Percentiles rank a stretch among this genome's conserved stretches.
Conservation (phyloP, 2,888 invertebrate species). For the Leptinotarsa haldemani region DNA sequence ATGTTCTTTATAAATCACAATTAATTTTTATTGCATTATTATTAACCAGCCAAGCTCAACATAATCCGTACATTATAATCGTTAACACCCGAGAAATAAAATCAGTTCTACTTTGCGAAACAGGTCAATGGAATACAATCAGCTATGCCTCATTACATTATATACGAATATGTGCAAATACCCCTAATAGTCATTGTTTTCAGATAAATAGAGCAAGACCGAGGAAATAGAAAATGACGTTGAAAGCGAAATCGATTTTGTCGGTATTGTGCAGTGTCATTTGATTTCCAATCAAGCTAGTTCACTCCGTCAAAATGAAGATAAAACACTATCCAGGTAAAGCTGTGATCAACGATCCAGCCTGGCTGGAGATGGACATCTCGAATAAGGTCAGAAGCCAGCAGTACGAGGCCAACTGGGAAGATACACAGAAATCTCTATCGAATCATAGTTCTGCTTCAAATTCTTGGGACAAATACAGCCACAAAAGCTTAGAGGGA, state of each 20-base stretch:
- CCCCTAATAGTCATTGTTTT: conserved; percentile 37
- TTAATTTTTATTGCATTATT: conserved; percentile 26
- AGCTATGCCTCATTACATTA: conserved; percentile 36
- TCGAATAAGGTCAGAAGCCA: conserved; percentile 76
- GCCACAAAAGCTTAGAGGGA: conserved; percentile 55
- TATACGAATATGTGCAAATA: conserved; percentile 26
- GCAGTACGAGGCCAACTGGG: conserved; percentile 88
- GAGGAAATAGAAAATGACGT: conserved; percentile 25
- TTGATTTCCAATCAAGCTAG: neutral
- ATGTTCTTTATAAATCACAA: neutral
- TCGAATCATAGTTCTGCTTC: conserved; percentile 63
- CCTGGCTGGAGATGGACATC: conserved; percentile 75
- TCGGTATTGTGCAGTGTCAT: conserved; percentile 1
- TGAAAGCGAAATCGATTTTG: conserved; percentile 1
- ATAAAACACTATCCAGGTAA: conserved; percentile 87
- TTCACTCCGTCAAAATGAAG: conserved; percentile 71
- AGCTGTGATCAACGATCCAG: conserved; percentile 75
- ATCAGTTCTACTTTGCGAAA: conserved; percentile 29
- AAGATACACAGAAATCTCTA: conserved; percentile 75
- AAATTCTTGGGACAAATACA: conserved; percentile 61
- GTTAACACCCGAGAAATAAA: conserved; percentile 31
- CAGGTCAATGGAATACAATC: conserved; percentile 32
- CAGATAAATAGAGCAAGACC: conserved; percentile 36
- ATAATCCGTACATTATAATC: conserved; percentile 37
- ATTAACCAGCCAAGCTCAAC: conserved; percentile 28